Evolutionary conservation across 1,140 invertebrate species (phyloP).

Genomic region (Achatina immaculata): DNA sequence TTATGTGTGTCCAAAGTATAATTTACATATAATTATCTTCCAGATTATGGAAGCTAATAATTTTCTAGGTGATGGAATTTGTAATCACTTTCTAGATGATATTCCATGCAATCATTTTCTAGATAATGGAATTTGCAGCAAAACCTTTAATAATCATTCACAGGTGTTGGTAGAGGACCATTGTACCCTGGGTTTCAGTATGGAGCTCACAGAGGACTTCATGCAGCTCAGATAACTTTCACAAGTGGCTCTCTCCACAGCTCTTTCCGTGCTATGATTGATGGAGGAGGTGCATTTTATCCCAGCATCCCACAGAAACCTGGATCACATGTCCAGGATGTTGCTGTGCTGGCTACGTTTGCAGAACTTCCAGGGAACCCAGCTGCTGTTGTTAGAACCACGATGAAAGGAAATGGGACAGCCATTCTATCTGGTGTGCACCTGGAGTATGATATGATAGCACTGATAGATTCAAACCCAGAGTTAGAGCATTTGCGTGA

Average conservation of each 20-base stretch:
- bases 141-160: not conserved
- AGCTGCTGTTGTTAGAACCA: conserved; percentile 51
- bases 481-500: conserved; percentile 32
- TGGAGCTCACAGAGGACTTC: conserved; percentile 47
- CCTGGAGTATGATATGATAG: conserved; percentile 51
- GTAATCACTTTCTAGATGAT: too few relatives aligned
- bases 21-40: too few relatives aligned
- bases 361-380: conserved; percentile 34
- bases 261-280: conserved; percentile 45
- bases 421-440: conserved; percentile 57
- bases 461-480: conserved; percentile 34
- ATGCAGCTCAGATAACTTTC: conserved; percentile 42
- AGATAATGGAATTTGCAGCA: not conserved
- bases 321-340: not conserved
- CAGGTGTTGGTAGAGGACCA: conserved; percentile 57
- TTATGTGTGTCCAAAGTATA: too few relatives aligned
- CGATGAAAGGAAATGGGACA: conserved; percentile 47
- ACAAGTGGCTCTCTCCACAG: not conserved
- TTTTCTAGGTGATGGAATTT: too few relatives aligned
- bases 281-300: conserved; percentile 55
- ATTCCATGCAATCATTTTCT: too few relatives aligned
- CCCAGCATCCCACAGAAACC: not conserved
- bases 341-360: conserved; percentile 35
- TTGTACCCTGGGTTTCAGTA: conserved; percentile 54
- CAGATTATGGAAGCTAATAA: too few relatives aligned